Percentiles rank a stretch among this genome's conserved stretches.
Conservation (phyloP, 30 jellyfish, hydroid and myxozoan genomes). For the Calvadosia cruxmelitensis region DNA sequence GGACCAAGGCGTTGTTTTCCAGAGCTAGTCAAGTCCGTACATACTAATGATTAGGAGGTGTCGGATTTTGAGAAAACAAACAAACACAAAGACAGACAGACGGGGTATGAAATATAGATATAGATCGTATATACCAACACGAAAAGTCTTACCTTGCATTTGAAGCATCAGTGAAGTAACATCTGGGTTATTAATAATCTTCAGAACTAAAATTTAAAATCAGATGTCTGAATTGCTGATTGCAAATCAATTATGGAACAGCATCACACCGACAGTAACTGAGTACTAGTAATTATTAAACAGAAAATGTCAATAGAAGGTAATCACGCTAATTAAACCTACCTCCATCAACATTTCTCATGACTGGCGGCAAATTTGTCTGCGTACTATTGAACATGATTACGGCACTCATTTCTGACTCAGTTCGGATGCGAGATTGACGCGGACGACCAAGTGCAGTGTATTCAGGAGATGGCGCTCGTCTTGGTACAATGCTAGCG, state of each 20-base stretch:
- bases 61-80: too few species aligned
- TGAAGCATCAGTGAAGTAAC: slow-evolving; percentile 33
- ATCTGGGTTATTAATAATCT: slow-evolving; percentile 83
- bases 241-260: too few species aligned
- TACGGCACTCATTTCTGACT: slow-evolving; percentile 95
- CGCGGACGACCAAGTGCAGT: slow-evolving; percentile 26
- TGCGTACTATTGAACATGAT: slow-evolving; percentile 87
- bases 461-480: slow-evolving; percentile 22
- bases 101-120: too few species aligned
- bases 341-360: slow-evolving; percentile 86
- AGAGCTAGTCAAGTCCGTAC: too few species aligned
- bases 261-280: too few species aligned
- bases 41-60: too few species aligned
- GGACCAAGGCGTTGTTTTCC: too few species aligned
- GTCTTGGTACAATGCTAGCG: not conserved
- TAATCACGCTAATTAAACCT: not conserved
- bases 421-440: slow-evolving; percentile 39
- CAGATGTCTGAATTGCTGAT: too few species aligned
- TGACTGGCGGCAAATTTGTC: slow-evolving; percentile 81
- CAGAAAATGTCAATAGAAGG: not conserved
- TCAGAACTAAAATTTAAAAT: slow-evolving; percentile 58
- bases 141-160: slow-evolving; percentile 46
- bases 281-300: too few species aligned
- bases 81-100: too few species aligned
- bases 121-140: too few species aligned